Evolutionary conservation across 2,113 vertebrate species (phyloP).

Genomic region (Strix aluco): DNA sequence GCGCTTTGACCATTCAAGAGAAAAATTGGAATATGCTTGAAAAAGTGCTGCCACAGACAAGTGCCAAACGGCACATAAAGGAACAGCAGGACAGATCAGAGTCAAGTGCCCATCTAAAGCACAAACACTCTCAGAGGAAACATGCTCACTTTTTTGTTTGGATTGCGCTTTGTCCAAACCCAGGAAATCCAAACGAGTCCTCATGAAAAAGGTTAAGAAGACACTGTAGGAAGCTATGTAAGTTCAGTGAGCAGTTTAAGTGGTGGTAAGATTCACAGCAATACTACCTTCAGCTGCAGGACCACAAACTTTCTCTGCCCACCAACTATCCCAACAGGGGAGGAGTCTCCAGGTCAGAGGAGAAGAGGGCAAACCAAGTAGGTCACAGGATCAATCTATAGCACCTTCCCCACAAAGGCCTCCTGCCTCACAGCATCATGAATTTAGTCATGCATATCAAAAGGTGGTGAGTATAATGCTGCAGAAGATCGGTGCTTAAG

Average conservation of each 20-base stretch:
- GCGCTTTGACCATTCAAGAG: constrained; percentile 33
- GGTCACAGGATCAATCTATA: not conserved
- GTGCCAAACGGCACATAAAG: constrained; percentile 49
- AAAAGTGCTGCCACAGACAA: constrained; percentile 13
- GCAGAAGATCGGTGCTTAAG: not conserved
- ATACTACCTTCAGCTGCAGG: not conserved
- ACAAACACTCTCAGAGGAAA: not conserved
- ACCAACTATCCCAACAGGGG: rapidly evolving
- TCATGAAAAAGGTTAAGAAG: constrained; percentile 26
- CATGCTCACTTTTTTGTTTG: not conserved
- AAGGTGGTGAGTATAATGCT: not conserved
- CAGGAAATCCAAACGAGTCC: constrained; percentile 13
- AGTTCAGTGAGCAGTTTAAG: constrained; percentile 34
- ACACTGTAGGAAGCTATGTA: not conserved
- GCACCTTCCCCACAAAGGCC: not conserved
- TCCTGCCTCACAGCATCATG: rapidly evolving
- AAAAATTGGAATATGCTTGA: constrained; percentile 43
- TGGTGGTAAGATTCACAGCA: not conserved
- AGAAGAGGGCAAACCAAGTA: not conserved
- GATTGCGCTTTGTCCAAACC: constrained; percentile 1
- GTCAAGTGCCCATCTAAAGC: constrained; percentile 36
- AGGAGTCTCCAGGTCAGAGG: not conserved
- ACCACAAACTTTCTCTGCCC: not conserved
- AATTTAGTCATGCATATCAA: not conserved
- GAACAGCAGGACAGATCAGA: constrained; percentile 29